Evolutionary conservation across 1,140 invertebrate species (phyloP).

Genomic region (Dreissena polymorpha): DNA sequence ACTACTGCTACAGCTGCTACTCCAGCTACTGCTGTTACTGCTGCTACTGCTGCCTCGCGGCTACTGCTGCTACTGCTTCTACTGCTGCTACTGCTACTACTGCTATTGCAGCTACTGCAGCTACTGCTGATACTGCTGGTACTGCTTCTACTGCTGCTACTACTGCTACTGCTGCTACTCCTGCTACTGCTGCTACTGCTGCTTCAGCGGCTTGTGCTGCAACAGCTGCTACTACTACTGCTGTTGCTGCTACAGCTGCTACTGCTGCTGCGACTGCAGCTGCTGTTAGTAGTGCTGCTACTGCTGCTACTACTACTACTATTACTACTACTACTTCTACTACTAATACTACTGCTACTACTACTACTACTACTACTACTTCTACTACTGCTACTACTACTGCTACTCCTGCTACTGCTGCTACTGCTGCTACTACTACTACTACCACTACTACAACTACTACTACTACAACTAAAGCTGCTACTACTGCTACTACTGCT

Average conservation of each 20-base stretch:
- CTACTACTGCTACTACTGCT: not conserved
- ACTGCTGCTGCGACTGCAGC: not conserved
- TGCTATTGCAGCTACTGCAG: not conserved
- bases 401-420: not conserved
- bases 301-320: not conserved
- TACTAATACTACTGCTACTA: not conserved
- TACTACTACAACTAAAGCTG: not conserved
- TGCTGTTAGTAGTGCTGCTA: not conserved
- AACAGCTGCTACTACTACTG: not conserved
- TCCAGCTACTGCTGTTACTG: not conserved
- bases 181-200: not conserved
- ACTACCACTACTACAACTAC: not conserved
- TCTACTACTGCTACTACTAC: not conserved
- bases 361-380: not conserved
- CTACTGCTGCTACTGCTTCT: not conserved
- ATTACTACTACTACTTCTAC: not conserved
- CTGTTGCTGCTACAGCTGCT: not conserved
- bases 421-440: conserved; percentile 11
- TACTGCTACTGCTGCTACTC: not conserved
- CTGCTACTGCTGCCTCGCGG: not conserved
- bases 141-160: not conserved
- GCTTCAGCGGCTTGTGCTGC: not conserved
- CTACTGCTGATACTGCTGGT: not conserved
- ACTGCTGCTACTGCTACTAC: not conserved
- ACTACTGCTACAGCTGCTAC: not conserved